A percentile compares a stretch with the other conserved stretches of the same genome.
Evolutionary conservation across 2,888 invertebrate genomes (phyloP).

Genomic region (Mythimna ferrago): DNA sequence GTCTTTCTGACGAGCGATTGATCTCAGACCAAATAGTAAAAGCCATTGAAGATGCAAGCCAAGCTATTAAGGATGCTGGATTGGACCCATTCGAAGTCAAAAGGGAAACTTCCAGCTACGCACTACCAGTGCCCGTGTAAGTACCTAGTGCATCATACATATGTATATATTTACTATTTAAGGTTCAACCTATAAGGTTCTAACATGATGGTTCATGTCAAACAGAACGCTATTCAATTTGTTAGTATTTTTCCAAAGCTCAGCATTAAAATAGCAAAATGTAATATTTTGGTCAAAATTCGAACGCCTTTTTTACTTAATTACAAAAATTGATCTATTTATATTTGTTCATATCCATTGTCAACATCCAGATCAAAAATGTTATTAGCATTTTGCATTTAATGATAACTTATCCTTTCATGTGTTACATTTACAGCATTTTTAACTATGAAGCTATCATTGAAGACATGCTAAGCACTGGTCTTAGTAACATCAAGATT

Average conservation of each 20-base stretch:
- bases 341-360: not conserved
- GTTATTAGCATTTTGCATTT: not conserved
- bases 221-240: not conserved
- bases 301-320: no score
- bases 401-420: not conserved
- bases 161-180: not conserved
- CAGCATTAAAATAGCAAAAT: not conserved
- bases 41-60: conserved; percentile 67
- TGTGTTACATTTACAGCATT: conserved; percentile 66
- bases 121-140: conserved; percentile 77
- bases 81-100: conserved; percentile 74
- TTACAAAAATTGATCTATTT: not conserved
- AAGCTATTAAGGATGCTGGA: conserved; percentile 72
- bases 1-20: conserved; percentile 59
- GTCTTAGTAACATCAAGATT: conserved; percentile 79
- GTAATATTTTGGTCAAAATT: not conserved
- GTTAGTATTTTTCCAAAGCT: not conserved
- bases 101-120: conserved; percentile 36
- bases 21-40: conserved; percentile 67
- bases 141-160: conserved; percentile 49
- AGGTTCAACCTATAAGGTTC: not conserved
- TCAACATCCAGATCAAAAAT: not conserved
- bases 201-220: no score
- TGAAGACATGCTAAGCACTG: conserved; percentile 66
- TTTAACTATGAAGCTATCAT: conserved; percentile 60